Percentiles rank a stretch among this genome's conserved stretches.
Conservation (phyloP, 92 coral and sea anemone species). For the Palythoa heliodiscus region DNA sequence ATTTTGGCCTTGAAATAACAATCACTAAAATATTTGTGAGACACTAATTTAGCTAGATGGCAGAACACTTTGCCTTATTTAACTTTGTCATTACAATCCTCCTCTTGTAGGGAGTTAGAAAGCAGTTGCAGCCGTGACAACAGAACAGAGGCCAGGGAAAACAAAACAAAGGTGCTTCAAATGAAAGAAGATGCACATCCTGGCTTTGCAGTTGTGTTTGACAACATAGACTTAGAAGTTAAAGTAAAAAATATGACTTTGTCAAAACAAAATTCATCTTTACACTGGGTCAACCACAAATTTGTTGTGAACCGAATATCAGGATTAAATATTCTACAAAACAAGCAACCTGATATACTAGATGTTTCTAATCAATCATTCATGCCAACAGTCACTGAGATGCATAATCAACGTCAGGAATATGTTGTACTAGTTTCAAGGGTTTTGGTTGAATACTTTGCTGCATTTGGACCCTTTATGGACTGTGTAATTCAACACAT, state of each 20-base stretch:
- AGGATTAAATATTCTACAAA: conserved; percentile 35
- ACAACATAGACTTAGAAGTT: conserved; percentile 17
- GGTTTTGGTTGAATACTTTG: conserved; percentile 41
- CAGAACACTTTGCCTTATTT: conserved; percentile 1
- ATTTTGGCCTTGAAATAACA: neutral
- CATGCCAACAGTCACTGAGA: conserved; percentile 27
- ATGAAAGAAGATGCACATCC: conserved; percentile 18
- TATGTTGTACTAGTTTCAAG: conserved; percentile 41
- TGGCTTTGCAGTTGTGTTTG: conserved; percentile 8
- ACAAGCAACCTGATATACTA: conserved; percentile 26
- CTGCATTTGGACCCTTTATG: conserved; percentile 16
- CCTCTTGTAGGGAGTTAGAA: conserved; percentile 2
- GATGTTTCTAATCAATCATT: conserved; percentile 42
- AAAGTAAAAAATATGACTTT: conserved; percentile 35
- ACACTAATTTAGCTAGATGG: neutral
- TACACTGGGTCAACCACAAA: conserved; percentile 56
- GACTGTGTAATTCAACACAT: conserved; percentile 5
- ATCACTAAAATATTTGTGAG: neutral
- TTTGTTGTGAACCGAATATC: conserved; percentile 46
- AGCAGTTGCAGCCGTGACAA: neutral
- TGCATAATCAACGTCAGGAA: conserved; percentile 25
- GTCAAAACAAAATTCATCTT: conserved; percentile 31
- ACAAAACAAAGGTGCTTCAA: conserved; percentile 4
- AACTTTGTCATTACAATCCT: neutral
- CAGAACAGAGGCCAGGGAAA: neutral